Percentiles rank a stretch among this genome's conserved stretches.
These are phyloP conservation scores for Empis livida DNA, from an alignment of 2,888 invertebrate genomes.

Conservation along the genomic window DNA sequence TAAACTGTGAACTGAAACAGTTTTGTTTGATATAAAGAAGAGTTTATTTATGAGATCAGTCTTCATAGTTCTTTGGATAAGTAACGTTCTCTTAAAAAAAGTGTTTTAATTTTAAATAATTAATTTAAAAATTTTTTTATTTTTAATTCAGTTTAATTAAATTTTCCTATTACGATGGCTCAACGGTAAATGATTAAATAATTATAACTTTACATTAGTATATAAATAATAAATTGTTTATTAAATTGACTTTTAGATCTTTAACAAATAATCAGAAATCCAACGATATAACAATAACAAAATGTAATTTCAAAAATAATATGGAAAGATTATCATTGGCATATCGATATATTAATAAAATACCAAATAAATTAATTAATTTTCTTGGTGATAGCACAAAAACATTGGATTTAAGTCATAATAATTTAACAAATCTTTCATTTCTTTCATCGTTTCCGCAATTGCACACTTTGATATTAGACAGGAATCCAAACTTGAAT, in stretches of 20 bases:
- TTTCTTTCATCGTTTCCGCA: slow-evolving; percentile 54
- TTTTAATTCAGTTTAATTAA: too few relatives aligned
- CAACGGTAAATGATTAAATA: too few relatives aligned
- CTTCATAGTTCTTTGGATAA: too few relatives aligned
- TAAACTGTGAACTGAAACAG: too few relatives aligned
- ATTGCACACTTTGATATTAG: slow-evolving; percentile 60
- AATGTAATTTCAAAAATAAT: too few relatives aligned
- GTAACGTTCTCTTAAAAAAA: too few relatives aligned
- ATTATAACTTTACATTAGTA: too few relatives aligned
- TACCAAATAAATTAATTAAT: slow-evolving; percentile 47
- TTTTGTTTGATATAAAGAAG: too few relatives aligned
- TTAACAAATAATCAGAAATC: neutral
- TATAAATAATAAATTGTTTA: neutral
- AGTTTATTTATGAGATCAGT: too few relatives aligned
- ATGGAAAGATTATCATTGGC: slow-evolving; percentile 38
- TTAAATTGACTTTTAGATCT: neutral
- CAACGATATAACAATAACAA: neutral
- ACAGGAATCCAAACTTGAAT: slow-evolving; percentile 59
- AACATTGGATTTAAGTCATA: slow-evolving; percentile 55
- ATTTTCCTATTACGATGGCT: too few relatives aligned
- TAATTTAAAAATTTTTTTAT: too few relatives aligned
- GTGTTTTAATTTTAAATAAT: too few relatives aligned
- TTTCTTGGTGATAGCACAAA: slow-evolving; percentile 43
- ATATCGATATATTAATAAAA: slow-evolving; percentile 46
- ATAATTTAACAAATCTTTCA: slow-evolving; percentile 56